Evolutionary conservation across 2,888 invertebrate genomes (phyloP).

Genomic region (Theodoxus fluviatilis): DNA sequence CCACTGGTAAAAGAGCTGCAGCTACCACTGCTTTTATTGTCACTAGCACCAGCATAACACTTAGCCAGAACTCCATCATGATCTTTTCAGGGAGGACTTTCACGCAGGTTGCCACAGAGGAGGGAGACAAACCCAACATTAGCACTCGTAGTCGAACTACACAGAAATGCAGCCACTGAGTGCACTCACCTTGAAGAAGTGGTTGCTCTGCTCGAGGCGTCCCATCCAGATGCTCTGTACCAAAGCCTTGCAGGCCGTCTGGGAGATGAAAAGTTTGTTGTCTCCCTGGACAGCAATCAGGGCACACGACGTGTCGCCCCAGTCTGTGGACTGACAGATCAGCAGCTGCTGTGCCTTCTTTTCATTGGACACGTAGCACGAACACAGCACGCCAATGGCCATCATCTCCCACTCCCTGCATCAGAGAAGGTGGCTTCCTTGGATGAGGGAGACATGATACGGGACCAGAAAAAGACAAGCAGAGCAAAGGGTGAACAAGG

Average conservation of each 20-base stretch:
- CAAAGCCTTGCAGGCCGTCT: slow-evolving; percentile 63
- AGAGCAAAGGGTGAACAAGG: too few relatives aligned
- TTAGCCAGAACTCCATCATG: too few relatives aligned
- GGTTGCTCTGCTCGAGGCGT: slow-evolving; percentile 54
- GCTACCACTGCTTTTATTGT: too few relatives aligned
- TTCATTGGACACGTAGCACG: slow-evolving; percentile 61
- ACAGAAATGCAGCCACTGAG: too few relatives aligned
- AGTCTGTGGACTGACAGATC: slow-evolving; percentile 55
- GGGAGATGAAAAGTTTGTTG: slow-evolving; percentile 64
- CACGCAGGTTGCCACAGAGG: too few relatives aligned
- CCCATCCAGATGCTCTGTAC: slow-evolving; percentile 65
- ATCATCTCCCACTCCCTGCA: slow-evolving; percentile 59
- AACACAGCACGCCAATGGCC: slow-evolving; percentile 61
- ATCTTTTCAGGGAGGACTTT: too few relatives aligned
- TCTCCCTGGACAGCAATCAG: slow-evolving; percentile 62
- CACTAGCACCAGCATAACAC: too few relatives aligned
- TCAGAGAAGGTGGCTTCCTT: slow-evolving; percentile 14
- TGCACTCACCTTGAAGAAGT: slow-evolving; percentile 36
- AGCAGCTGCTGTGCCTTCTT: slow-evolving; percentile 57
- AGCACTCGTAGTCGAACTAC: too few relatives aligned
- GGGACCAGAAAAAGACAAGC: not conserved
- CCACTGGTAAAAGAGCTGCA: too few relatives aligned
- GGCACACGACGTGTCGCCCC: slow-evolving; percentile 60
- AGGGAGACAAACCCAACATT: too few relatives aligned
- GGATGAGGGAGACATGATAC: not conserved